These are phyloP conservation scores for Crocodylus rhombifer DNA, from an alignment of 2,797 vertebrate genomes.

Conservation along the genomic window DNA sequence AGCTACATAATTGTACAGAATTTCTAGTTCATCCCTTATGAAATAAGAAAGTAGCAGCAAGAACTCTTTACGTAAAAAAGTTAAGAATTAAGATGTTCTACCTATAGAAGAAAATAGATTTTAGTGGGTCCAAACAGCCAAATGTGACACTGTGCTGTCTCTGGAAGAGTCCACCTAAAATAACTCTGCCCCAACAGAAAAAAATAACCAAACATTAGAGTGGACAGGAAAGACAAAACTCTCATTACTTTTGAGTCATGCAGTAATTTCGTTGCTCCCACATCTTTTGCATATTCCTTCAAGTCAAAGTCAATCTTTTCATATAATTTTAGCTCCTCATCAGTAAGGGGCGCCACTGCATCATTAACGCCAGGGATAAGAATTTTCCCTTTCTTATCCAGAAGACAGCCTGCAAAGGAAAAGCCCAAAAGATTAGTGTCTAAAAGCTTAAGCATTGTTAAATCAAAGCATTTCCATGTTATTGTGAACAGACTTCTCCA, in stretches of 20 bases:
- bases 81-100: not conserved
- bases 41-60: not conserved
- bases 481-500: not conserved
- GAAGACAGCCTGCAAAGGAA: conserved; percentile 83
- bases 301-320: conserved; percentile 94
- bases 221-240: accelerated
- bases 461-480: not conserved
- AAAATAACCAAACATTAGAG: too few species aligned
- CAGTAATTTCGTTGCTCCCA: conserved; percentile 85
- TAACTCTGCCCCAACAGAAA: not conserved
- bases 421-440: not conserved
- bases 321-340: conserved; percentile 89
- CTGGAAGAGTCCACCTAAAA: not conserved
- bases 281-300: conserved; percentile 89
- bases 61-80: not conserved
- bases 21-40: not conserved
- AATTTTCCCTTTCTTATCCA: conserved; percentile 90
- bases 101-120: not conserved
- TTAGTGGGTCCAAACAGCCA: not conserved
- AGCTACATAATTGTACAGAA: not conserved
- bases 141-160: not conserved
- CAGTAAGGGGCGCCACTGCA: conserved; percentile 86
- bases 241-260: conserved; percentile 87
- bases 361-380: conserved; percentile 88
- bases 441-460: not conserved